phyloP scores from a whole-genome alignment of 1,140 invertebrate species.

The Bombus vancouverensis region DNA sequence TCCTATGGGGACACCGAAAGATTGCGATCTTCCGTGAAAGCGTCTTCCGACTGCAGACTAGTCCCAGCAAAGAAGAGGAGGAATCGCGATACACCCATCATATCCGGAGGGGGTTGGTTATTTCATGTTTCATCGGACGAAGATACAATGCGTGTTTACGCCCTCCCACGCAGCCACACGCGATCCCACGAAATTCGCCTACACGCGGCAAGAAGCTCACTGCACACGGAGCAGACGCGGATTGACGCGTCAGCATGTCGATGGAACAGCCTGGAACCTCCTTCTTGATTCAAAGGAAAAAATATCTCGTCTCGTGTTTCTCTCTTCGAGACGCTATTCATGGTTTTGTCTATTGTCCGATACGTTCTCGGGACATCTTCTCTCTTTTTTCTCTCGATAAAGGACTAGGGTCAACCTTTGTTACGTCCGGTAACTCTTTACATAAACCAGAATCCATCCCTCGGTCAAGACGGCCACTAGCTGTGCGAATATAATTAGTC shows the following conservation, averaged over 20 bases:
- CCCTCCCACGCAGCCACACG: constrained; percentile 8
- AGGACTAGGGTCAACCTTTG: too few relatives aligned
- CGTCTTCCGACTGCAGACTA: constrained; percentile 16
- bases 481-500: too few relatives aligned
- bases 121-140: constrained; percentile 19
- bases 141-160: constrained; percentile 43
- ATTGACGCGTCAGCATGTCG: constrained; percentile 39
- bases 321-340: neutral
- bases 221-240: neutral
- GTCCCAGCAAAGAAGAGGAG: neutral
- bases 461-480: too few relatives aligned
- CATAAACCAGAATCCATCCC: too few relatives aligned
- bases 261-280: neutral
- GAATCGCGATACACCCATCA: constrained; percentile 47
- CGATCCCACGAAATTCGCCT: constrained; percentile 27
- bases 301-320: neutral
- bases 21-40: constrained; percentile 46
- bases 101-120: constrained; percentile 18
- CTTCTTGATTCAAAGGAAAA: neutral
- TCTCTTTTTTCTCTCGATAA: neutral
- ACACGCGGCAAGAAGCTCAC: neutral
- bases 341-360: neutral
- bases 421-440: too few relatives aligned
- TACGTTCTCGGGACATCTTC: neutral
- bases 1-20: constrained; percentile 43